Evolutionary conservation across 1,140 invertebrate species (phyloP), one percentile per base, ranked within the genome.

Genomic region (Trichomalopsis sarcophagae): DNA sequence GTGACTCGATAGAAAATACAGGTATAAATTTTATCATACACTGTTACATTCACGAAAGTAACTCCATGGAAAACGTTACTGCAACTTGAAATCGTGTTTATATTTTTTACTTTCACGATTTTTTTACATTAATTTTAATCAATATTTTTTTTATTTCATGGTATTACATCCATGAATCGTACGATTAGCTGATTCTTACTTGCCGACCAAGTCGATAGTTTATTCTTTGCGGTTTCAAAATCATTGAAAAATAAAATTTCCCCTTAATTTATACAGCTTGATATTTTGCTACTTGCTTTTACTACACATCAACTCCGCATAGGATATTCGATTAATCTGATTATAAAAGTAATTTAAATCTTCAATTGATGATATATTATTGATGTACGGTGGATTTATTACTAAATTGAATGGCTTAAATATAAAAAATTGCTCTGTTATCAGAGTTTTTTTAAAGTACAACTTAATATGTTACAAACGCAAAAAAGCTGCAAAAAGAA

Each of bases 1-100:
- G 30, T 66, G 75, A 78, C 11, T n/a, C 2, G 2, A 62, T 78
- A 62, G 11, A 69, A 68, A 80, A 68, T 80, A 30, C n/a, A 80
- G 14, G 55, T 62, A 62, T 62, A 62, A 62, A 62, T n/a, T n/a
- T 17, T 79, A 3, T 69, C n/a, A 62, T 44, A 68, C 33, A 11
- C 11, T 33, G 1, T 69, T 80, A 17, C 23, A 13, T 11, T 71
- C 2, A 71, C 76, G 14, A 78, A 78, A 33, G 27, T 55, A 66
- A 78, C 30, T 36, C 4, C 23, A 21, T 23, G 30, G 14, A 21
- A 55, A 78, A 55, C 10, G 14, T 69, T 69, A 27, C 27, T 68
- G 17, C 21, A 68, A n/a, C 0, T 68, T 68, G 62, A n/a, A 21
- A 68, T 68, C n/a, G 62, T 68, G 14, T 21, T 68, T 21, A 14